Percentiles rank a stretch among this genome's conserved stretches.
These are phyloP conservation scores for Mixornis gularis DNA, from an alignment of 2,113 vertebrate genomes.

Conservation along the genomic window DNA sequence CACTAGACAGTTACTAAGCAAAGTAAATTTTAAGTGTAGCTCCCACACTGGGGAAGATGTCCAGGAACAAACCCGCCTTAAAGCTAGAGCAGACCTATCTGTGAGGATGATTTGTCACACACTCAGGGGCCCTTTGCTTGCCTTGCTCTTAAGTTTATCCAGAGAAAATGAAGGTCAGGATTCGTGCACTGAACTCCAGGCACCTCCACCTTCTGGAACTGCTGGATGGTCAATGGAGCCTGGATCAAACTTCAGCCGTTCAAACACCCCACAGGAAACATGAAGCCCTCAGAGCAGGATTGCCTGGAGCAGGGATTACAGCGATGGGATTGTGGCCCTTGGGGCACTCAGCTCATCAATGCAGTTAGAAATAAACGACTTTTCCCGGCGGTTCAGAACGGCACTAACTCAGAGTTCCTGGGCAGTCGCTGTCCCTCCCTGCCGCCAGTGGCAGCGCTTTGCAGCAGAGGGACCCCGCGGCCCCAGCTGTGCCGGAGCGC, in stretches of 20 bases:
- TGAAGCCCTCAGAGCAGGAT: neutral
- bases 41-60: neutral
- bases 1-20: neutral
- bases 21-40: neutral
- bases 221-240: neutral
- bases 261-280: neutral
- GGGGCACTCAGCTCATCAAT: neutral
- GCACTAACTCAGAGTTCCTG: neutral
- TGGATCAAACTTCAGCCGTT: neutral
- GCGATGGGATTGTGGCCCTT: neutral
- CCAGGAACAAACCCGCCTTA: neutral
- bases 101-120: neutral
- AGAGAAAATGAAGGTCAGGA: neutral
- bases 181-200: neutral
- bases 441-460: neutral
- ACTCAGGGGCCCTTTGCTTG: neutral
- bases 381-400: neutral
- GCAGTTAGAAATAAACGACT: accelerated
- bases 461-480: slow-evolving; percentile 15
- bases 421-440: neutral
- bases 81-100: neutral
- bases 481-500: neutral
- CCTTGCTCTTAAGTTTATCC: neutral
- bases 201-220: neutral
- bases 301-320: neutral